Base-by-base conservation (phyloP, 2,888 invertebrate species). In the Diarsia mendica region DNA sequence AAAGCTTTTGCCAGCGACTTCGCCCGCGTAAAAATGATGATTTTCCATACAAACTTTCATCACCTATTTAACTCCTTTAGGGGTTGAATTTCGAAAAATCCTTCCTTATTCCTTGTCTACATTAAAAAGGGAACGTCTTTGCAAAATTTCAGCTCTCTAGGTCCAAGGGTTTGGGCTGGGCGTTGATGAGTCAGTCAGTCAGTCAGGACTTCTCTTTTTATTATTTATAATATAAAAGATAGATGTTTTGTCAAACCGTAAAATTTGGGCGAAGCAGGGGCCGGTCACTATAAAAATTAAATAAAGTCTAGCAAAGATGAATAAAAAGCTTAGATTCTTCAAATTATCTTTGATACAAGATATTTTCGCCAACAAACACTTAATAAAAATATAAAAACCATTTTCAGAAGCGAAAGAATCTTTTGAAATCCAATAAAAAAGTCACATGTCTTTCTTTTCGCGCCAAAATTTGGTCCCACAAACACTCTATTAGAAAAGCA, bases 401-500 rank as follows among this genome's bases (percentile, higher is more conserved):
- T 20, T 44, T 61, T 48, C 46, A 28, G 13, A 39, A 49, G 6
- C 20, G 10, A 28, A n/a, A 49, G 49, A 78, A 68, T 46, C 44
- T 65, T 71, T 72, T 66, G 0, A 55, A 64, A 75, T 71, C 51
- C 53, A 70, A 80, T 80, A 84, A 70, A 72, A 67, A 65, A 72
- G 51, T 72, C 33, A 39, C 48, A 64, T 77, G 53, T 77, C 79
- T 61, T 55, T 65, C 61, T 72, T 74, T 72, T 49, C 46, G 76
- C 64, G 51, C 63, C 28, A 39, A 83, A 66, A 60, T 53, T 83
- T 18, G 83, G 67, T 72, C 82, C 20, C 58, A 71, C 64, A 74
- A 82, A 85, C 69, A 75, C 68, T 77, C 72, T 85, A 85, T 71
- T 73, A 66, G n/a, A 67, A 79, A 84, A 70, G 39, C 53, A 66